Evolutionary conservation across 2,888 invertebrate species (phyloP).

Genomic region (Dorcus hopei): DNA sequence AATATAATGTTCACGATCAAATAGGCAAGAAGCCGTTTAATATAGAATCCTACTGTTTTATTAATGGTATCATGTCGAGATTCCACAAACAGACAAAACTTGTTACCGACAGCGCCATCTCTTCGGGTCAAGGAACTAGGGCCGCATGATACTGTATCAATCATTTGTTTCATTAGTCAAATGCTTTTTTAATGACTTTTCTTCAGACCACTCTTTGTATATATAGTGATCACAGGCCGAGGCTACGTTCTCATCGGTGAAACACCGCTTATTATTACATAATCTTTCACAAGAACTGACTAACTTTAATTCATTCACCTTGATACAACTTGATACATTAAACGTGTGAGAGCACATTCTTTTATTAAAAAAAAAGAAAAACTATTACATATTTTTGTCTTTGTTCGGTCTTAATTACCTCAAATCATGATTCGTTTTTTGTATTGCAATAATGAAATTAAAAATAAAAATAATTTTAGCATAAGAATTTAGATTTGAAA

Average conservation of each 20-base stretch:
- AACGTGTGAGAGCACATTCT: too few species aligned
- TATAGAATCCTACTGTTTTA: constrained; percentile 46
- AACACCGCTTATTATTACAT: neutral
- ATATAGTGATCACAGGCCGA: neutral
- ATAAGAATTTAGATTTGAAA: neutral
- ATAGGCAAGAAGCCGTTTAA: constrained; percentile 37
- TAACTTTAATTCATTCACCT: neutral
- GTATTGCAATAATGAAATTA: too few species aligned
- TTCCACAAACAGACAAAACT: constrained; percentile 39
- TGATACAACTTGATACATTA: neutral
- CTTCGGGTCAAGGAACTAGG: constrained; percentile 36
- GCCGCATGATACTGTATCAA: constrained; percentile 43
- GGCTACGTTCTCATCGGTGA: neutral
- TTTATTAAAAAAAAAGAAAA: too few species aligned
- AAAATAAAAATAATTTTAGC: neutral
- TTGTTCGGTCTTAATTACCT: too few species aligned
- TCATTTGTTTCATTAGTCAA: constrained; percentile 47
- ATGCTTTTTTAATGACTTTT: constrained; percentile 45
- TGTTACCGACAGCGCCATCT: constrained; percentile 36
- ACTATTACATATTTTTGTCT: too few species aligned
- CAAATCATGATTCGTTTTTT: too few species aligned
- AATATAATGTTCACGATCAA: constrained; percentile 41
- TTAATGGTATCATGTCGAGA: constrained; percentile 43
- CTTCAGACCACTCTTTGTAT: constrained; percentile 23
- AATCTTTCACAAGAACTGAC: neutral